A percentile compares a stretch with the other conserved stretches of the same genome.
These are phyloP conservation scores for Octodonta nipae DNA, from an alignment of 2,888 invertebrate genomes.

Conservation along the genomic window DNA sequence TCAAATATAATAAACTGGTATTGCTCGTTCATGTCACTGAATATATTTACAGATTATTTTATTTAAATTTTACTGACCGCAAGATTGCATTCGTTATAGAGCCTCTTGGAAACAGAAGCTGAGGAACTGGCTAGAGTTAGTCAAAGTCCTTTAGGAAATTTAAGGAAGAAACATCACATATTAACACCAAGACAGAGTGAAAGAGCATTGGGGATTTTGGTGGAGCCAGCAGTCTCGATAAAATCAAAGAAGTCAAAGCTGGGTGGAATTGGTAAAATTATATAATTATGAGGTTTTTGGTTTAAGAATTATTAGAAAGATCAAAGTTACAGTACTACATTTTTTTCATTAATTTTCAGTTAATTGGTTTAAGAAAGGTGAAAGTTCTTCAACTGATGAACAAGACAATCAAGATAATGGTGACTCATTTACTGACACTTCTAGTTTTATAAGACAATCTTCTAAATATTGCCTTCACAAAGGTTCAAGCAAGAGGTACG, in stretches of 20 bases:
- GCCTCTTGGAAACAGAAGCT: slow-evolving; percentile 65
- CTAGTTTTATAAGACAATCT: slow-evolving; percentile 35
- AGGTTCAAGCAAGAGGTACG: slow-evolving; percentile 21
- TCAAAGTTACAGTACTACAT: neutral
- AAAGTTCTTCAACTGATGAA: slow-evolving; percentile 37
- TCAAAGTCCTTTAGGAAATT: slow-evolving; percentile 65
- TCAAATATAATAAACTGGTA: too few species aligned
- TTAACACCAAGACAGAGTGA: slow-evolving; percentile 77
- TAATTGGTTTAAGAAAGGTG: slow-evolving; percentile 46
- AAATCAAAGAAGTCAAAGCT: slow-evolving; percentile 46
- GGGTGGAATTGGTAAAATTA: slow-evolving; percentile 53
- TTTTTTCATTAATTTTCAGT: slow-evolving; percentile 28
- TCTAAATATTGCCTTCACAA: slow-evolving; percentile 37
- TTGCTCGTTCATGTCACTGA: too few species aligned
- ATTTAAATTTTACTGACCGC: too few species aligned
- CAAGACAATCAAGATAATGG: slow-evolving; percentile 41
- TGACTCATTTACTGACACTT: slow-evolving; percentile 34
- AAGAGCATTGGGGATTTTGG: slow-evolving; percentile 50
- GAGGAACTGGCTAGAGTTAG: slow-evolving; percentile 60
- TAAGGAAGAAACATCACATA: slow-evolving; percentile 60
- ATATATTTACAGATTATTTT: too few species aligned
- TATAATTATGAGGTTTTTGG: neutral
- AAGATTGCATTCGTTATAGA: slow-evolving; percentile 39
- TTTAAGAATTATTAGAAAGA: neutral
- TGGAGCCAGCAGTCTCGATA: slow-evolving; percentile 33